Evolutionary conservation across 2,888 invertebrate species (phyloP), one percentile per base, ranked within the genome.

Genomic region (Octodonta nipae): DNA sequence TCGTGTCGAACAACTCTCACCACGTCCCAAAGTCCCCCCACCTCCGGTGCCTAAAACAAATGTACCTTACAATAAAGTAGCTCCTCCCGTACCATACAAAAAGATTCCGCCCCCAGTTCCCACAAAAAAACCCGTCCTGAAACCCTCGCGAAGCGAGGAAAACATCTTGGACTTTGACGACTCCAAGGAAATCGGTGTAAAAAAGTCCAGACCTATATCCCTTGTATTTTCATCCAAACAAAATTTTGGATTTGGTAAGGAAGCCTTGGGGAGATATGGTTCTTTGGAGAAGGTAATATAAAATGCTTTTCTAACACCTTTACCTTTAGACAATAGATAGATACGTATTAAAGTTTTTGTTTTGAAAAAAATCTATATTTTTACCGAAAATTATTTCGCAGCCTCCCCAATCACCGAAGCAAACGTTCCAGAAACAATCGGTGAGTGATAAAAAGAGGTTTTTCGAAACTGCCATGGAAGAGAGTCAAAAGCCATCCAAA

Each of bases 391-490:
- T n/a, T n/a, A n/a, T n/a, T n/a, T n/a, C n/a, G 37, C 43, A 63
- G 63, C 62, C 62, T 13, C 61, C 77, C 50, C 74, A 75, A 51
- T 78, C 80, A 52, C 74, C 78, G 52, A 76, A 22, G 11, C 22
- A 22, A 10, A n/a, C n/a, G n/a, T 2, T 22, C 22, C n/a, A 22
- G n/a, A 85, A 85, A 69, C 78, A 88, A 60, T 79, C 82, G 39
- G 89, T 93, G 55, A 87, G 85, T 61, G 86, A 89, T 65, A 86
- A 87, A 67, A 88, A 88, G 65, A 84, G 81, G 58, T 87, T 91
- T 66, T 95, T 95, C 63, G 93, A 95, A 67, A 80, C 83, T 58
- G 92, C 92, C 40, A 89, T 93, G 78, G 86, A 89, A 65, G 86
- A 88, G 61, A 83, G 83, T 61, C 78, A 83, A 49, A 83, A 85